Base-by-base conservation (phyloP, 2,797 vertebrate genomes). In the Parauchenoglanis ngamensis region DNA sequence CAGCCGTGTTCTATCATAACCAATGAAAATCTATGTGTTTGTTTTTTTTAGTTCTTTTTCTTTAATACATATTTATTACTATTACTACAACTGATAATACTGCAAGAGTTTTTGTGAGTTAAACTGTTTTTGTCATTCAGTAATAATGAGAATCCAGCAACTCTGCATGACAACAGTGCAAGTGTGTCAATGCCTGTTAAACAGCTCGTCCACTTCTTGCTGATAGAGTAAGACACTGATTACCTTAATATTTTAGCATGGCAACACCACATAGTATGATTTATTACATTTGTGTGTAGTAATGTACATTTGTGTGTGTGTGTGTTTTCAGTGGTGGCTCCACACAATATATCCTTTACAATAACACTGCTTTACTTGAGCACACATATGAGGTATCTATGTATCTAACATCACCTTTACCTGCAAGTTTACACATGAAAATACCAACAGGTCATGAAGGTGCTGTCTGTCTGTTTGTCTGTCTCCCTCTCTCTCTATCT, bases 111-210 rank as follows among this genome's bases (percentile, higher is more conserved):
- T 63, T 59, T 44, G 1, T 25, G 17, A 52, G 46, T 40, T 12
- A 54, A 63, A 44, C 8, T 49, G 35, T 79, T 15, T 49, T 61
- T 23, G 2, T 23, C 10, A 1, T 72, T 59, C 86, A 92, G 90
- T 35, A 89, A 84, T 2, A 91, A 91, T 35, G 91, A 82, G 79
- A 88, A 90, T 35, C 76, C 25, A 19, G 28, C 28, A 57, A 91
- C 87, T 13, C 82, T 91, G 3, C 80, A 88, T n/a, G 92, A 92
- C 87, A 92, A 92, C 88, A 54, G 2, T 1, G 90, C 65, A 23
- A 67, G 19, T 46, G 68, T 67, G 7, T 83, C 86, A 7, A 63
- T 89, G 4, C 68, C 88, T 0, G 85, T 90, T 15, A 89, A 90
- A 76, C 70, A 85, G 21, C 88, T 89, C 0, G 52, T 90, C 78